A percentile compares a stretch with the other conserved stretches of the same genome.
Conservation (phyloP, 2,113 vertebrate species). For the Zingel zingel region DNA sequence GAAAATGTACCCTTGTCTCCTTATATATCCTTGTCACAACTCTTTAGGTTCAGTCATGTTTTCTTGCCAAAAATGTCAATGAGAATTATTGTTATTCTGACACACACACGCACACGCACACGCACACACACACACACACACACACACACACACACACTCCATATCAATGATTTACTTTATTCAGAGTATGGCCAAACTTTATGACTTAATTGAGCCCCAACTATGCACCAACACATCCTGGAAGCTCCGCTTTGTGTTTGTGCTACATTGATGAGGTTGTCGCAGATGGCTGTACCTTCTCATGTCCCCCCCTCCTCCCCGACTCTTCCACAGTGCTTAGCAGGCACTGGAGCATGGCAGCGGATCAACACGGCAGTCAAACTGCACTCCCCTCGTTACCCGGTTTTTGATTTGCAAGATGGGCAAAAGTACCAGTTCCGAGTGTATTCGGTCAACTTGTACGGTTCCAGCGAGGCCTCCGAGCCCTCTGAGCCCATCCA, state of each 20-base stretch:
- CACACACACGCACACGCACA: not conserved
- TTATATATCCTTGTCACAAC: not conserved
- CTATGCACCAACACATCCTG: not conserved
- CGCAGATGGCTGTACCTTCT: slow-evolving; percentile 36
- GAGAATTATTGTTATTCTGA: not conserved
- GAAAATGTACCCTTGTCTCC: not conserved
- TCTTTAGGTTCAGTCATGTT: not conserved
- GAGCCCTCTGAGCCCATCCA: slow-evolving; percentile 88
- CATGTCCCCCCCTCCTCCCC: not conserved
- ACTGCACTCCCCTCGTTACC: slow-evolving; percentile 92
- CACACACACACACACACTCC: not conserved
- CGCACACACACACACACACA: not conserved
- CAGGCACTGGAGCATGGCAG: slow-evolving; percentile 93
- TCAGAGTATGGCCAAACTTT: too few relatives aligned
- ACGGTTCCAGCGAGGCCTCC: slow-evolving; percentile 92
- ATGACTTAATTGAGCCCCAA: not conserved
- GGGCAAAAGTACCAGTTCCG: slow-evolving; percentile 92
- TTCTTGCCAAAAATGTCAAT: not conserved
- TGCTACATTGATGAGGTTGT: slow-evolving; percentile 32
- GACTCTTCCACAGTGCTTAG: slow-evolving; percentile 86
- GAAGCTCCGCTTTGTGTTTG: not conserved
- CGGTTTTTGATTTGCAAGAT: slow-evolving; percentile 94
- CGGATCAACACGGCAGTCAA: slow-evolving; percentile 90
- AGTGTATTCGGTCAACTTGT: slow-evolving; percentile 90
- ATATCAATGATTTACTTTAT: not conserved